These are phyloP conservation scores for Propithecus perrieri DNA, from an alignment of 2,797 vertebrate species.

Conservation along the genomic window DNA sequence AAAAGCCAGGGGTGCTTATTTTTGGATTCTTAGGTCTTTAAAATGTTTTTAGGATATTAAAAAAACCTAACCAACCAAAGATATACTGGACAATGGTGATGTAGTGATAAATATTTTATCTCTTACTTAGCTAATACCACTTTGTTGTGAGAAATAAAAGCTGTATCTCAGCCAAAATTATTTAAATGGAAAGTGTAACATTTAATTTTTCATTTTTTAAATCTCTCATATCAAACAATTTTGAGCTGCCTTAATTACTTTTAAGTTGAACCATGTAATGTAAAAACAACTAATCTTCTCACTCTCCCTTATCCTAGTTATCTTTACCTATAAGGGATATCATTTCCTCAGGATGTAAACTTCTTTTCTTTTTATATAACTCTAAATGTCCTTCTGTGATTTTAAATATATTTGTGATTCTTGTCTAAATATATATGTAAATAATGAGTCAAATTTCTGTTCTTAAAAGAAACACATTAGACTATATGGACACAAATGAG, in stretches of 20 bases:
- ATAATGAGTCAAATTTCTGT: background rate
- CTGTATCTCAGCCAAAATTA: background rate
- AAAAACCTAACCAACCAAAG: background rate
- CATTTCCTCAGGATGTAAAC: background rate
- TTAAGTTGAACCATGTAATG: background rate
- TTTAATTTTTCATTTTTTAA: constrained; percentile 25
- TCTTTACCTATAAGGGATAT: background rate
- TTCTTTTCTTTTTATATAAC: constrained; percentile 10
- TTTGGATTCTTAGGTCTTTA: background rate
- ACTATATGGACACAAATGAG: background rate
- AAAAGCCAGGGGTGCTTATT: background rate
- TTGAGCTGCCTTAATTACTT: constrained; percentile 5
- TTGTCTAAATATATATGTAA: background rate
- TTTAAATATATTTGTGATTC: background rate
- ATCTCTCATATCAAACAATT: background rate
- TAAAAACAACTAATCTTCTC: background rate
- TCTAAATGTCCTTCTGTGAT: background rate
- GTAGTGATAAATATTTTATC: background rate
- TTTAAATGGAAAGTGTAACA: background rate
- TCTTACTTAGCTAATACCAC: background rate
- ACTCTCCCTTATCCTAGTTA: background rate
- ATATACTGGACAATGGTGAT: background rate
- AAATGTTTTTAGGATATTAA: constrained; percentile 15
- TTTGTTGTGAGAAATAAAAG: background rate
- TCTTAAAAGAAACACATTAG: constrained; percentile 2